Conservation (phyloP, 2,888 invertebrate species). For the Alviniconcha strummeri region DNA sequence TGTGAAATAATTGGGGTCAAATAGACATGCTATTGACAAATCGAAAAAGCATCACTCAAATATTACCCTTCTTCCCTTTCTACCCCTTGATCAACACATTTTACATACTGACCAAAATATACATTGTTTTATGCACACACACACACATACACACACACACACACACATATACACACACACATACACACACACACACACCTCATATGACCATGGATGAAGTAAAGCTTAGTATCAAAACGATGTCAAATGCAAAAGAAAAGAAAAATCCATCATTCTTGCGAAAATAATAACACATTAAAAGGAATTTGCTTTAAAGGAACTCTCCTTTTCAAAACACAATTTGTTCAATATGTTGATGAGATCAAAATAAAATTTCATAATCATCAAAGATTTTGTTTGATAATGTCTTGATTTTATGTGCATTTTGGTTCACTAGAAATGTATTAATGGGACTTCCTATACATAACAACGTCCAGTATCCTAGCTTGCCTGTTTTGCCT, state of each 20-base stretch:
- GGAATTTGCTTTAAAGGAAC: neutral
- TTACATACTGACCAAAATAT: neutral
- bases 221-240: too few relatives aligned
- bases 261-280: neutral
- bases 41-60: neutral
- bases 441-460: too few relatives aligned
- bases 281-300: neutral
- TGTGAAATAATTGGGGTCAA: neutral
- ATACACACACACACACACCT: neutral
- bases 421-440: too few relatives aligned
- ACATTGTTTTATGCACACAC: neutral
- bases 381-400: neutral
- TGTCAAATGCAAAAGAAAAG: too few relatives aligned
- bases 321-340: neutral
- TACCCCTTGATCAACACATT: neutral
- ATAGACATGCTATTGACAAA: neutral
- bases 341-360: neutral
- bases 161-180: conserved; percentile 11
- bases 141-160: neutral
- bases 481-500: too few relatives aligned
- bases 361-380: neutral
- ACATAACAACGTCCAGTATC: too few relatives aligned
- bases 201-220: neutral
- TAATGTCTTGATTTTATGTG: too few relatives aligned
- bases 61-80: neutral